phyloP scores from a whole-genome alignment of 2,888 invertebrate genomes.

The Leucophora obtusa region DNA sequence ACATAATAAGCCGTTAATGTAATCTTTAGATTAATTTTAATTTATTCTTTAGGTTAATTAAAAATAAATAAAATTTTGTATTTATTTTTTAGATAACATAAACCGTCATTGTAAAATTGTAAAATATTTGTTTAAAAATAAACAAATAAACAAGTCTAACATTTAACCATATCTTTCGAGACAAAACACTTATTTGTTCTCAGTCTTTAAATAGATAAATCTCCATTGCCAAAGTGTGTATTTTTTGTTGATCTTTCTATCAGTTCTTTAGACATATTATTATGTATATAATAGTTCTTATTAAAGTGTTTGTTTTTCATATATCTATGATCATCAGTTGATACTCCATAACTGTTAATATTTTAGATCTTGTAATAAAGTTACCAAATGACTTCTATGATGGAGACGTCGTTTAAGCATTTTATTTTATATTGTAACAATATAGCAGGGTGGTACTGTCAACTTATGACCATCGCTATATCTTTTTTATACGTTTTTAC shows the following conservation, averaged over 20 bases:
- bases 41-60: background rate
- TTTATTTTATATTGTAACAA: no score
- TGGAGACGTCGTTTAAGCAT: no score
- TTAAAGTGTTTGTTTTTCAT: conserved; percentile 1
- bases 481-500: background rate
- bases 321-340: background rate
- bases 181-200: background rate
- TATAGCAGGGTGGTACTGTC: background rate
- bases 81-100: background rate
- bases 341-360: no score
- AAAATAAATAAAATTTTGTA: background rate
- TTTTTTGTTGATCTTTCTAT: background rate
- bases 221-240: background rate
- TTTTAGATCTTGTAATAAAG: no score
- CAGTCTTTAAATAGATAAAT: background rate
- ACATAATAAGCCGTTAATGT: background rate
- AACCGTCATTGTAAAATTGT: background rate
- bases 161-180: background rate
- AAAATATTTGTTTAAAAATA: background rate
- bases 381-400: no score
- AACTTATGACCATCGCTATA: background rate
- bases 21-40: background rate
- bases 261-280: background rate
- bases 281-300: background rate
- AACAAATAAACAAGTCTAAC: background rate